Base-by-base conservation (phyloP, 2,888 invertebrate genomes). In the Ecdyonurus torrentis region DNA sequence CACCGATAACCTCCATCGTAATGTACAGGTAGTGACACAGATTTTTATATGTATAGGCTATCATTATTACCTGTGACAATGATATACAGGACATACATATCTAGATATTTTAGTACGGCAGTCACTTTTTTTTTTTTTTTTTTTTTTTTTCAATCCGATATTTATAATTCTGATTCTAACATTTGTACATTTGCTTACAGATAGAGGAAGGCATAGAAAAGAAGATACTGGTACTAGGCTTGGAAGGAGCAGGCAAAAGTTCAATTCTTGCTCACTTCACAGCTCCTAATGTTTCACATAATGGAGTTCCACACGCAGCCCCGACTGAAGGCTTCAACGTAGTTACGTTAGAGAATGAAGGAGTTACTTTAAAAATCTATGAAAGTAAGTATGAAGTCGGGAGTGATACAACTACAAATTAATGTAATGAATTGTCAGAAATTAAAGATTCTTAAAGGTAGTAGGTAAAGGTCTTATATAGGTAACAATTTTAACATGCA, bases 181-280 rank as follows among this genome's bases (percentile, higher is more conserved):
- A n/a, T n/a, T n/a, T n/a, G n/a, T n/a, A n/a, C n/a, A n/a, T 53
- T 60, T 64, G 25, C 23, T 62, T 67, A 62, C 63, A 75, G 75
- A 69, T 75, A 62, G 74, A 75, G 65, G 75, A 75, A 61, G 72
- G 66, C 60, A 71, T 72, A 18, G 74, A 75, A 64, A 72, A 70
- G 61, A 71, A 73, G 65, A 71, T 76, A 2, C 68, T 76, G 2
- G 71, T 76, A 2, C 67, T 76, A 64, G 76, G 76, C 2, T 68
- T 76, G 66, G 72, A 73, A 62, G 70, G 71, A 24, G 71, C 74
- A 58, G 76, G 76, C 52, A 76, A 76, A 67, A 75, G 74, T 2
- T 73, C 74, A 1, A 68, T 76, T 19, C 71, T 76, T 68, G 70
- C 73, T 63, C 74, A 74, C 68, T 69, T 71, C 2, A 69, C 68